phyloP scores from a whole-genome alignment of 2,797 vertebrate genomes.

The Dendrocincla tyrannina region DNA sequence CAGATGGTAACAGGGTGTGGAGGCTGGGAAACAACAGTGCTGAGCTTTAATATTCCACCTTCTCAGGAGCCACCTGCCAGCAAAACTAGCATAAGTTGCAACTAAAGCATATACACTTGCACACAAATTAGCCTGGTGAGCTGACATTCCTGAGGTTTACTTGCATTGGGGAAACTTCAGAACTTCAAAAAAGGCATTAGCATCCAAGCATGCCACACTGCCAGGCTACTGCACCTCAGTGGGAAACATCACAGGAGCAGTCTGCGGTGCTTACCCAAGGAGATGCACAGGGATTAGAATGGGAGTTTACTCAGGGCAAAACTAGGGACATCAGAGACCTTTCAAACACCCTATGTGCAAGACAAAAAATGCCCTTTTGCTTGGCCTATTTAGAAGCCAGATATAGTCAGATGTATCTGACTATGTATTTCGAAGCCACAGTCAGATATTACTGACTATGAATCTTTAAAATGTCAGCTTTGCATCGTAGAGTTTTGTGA shows the following conservation, averaged over 20 bases:
- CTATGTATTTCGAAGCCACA: neutral
- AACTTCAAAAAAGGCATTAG: neutral
- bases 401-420: neutral
- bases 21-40: neutral
- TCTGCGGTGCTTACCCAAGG: neutral
- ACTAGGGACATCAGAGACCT: neutral
- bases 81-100: neutral
- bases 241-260: neutral
- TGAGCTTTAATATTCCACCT: neutral
- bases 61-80: neutral
- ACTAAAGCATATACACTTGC: neutral
- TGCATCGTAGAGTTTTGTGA: fast-evolving
- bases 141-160: neutral
- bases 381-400: neutral
- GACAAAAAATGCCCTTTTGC: neutral
- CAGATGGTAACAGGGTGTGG: neutral
- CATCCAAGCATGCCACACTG: neutral
- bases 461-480: neutral
- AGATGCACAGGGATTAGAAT: neutral
- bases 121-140: neutral
- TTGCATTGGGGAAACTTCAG: neutral
- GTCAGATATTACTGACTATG: neutral
- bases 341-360: neutral
- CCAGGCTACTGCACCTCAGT: neutral
- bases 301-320: neutral